Evolutionary conservation across 2,113 vertebrate genomes (phyloP), one percentile per base, ranked within the genome.

Genomic region (Tretioscincus oriximinensis): DNA sequence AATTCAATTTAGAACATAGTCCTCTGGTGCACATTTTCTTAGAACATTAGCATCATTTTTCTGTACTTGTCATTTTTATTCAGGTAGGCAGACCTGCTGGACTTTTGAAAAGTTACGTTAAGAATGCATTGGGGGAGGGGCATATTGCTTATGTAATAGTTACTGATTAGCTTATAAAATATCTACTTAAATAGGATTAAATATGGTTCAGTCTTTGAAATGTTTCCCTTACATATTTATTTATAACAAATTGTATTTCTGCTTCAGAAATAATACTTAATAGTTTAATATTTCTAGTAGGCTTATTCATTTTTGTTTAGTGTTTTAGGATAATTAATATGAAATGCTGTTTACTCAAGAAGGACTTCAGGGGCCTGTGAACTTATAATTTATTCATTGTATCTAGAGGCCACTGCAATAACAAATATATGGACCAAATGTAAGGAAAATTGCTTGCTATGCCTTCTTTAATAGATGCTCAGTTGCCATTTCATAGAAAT

Each of bases 111-210:
- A 85, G 81, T 71, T 35, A 84, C 77, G 90, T 93, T 91, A 84
- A 93, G 91, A 88, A 87, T 58, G 84, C 83, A 84, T 49, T 18
- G 18, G 18, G 54, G n/a, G 75, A 84, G 91, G 86, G 87, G 73
- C 72, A 91, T 90, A 92, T 80, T 83, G 68, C 80, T 87, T 90
- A 84, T 89, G 70, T 88, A 83, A 41, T 70, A 84, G 78, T 78
- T 73, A 89, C 81, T 92, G 84, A 78, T 93, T 86, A 89, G 87
- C 90, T 88, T 92, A 71, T 83, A 82, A 84, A 90, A 93, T 77
- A 86, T 91, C 85, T 90, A 88, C 94, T 94, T 91, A 92, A 93
- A 93, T 75, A 92, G 88, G 93, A 92, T 92, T 90, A 91, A 95
- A 93, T 84, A 90, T 0, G 84, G 88, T 81, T 72, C 89, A 88